Evolutionary conservation across 2,888 invertebrate species (phyloP).

Genomic region (Marasmarcha lunaedactyla): DNA sequence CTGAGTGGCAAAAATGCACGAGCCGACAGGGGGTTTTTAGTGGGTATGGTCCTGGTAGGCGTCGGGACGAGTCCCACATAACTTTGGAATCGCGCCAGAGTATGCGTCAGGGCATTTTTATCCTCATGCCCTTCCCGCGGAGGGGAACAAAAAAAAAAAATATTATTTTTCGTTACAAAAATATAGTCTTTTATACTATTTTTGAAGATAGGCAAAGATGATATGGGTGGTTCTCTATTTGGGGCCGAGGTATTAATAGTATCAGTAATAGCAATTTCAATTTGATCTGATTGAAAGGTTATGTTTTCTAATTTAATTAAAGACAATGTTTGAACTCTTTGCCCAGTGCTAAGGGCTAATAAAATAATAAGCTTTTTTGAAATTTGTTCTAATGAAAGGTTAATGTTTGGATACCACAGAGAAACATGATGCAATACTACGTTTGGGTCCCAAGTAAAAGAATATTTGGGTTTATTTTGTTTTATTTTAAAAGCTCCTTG

Average conservation of each 20-base stretch:
- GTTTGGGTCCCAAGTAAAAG: conserved; percentile 9
- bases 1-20: too few relatives aligned
- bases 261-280: conserved; percentile 12
- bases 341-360: conserved; percentile 8
- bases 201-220: conserved; percentile 12
- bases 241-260: conserved; percentile 15
- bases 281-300: neutral
- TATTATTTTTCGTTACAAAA: too few relatives aligned
- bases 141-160: too few relatives aligned
- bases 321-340: conserved; percentile 16
- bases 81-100: too few relatives aligned
- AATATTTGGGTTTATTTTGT: too few relatives aligned
- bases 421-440: conserved; percentile 3
- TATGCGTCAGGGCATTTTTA: too few relatives aligned
- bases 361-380: conserved; percentile 6
- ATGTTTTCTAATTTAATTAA: conserved; percentile 16
- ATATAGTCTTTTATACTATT: conserved; percentile 10
- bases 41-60: too few relatives aligned
- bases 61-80: too few relatives aligned
- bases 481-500: too few relatives aligned
- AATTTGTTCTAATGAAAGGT: conserved; percentile 7
- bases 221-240: conserved; percentile 9
- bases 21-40: too few relatives aligned
- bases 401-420: conserved; percentile 5
- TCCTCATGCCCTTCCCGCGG: too few relatives aligned